Evolutionary conservation across 2,113 vertebrate species (phyloP).

Genomic region (Cygnus atratus): DNA sequence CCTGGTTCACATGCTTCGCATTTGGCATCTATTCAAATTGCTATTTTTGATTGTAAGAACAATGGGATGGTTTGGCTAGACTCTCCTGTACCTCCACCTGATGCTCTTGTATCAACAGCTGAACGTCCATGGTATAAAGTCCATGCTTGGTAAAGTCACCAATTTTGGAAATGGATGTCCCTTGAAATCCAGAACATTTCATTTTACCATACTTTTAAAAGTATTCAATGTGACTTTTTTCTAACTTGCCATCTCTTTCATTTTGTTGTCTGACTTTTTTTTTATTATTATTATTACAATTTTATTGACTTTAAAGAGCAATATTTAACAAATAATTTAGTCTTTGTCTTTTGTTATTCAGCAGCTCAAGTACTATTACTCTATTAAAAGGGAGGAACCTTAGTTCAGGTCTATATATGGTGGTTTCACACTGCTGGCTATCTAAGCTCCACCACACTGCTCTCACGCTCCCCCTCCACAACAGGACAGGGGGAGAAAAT

Average conservation of each 20-base stretch:
- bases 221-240: neutral
- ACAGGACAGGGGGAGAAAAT: no score
- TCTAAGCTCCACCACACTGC: no score
- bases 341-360: neutral
- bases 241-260: neutral
- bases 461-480: no score
- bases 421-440: no score
- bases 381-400: neutral
- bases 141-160: neutral
- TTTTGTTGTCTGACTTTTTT: neutral
- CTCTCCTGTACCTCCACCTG: rapidly evolving
- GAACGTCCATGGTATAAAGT: neutral
- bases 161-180: neutral
- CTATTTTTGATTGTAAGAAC: neutral
- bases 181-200: neutral
- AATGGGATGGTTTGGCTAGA: neutral
- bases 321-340: neutral
- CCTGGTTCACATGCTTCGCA: neutral
- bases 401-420: neutral
- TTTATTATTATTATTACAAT: neutral
- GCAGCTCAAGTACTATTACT: neutral
- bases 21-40: neutral
- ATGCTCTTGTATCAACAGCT: neutral
- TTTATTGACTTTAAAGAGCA: neutral
- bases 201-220: neutral